Percentiles rank a stretch among this genome's conserved stretches.
These are phyloP conservation scores for Gavia stellata DNA, from an alignment of 2,113 vertebrate species.

Conservation along the genomic window DNA sequence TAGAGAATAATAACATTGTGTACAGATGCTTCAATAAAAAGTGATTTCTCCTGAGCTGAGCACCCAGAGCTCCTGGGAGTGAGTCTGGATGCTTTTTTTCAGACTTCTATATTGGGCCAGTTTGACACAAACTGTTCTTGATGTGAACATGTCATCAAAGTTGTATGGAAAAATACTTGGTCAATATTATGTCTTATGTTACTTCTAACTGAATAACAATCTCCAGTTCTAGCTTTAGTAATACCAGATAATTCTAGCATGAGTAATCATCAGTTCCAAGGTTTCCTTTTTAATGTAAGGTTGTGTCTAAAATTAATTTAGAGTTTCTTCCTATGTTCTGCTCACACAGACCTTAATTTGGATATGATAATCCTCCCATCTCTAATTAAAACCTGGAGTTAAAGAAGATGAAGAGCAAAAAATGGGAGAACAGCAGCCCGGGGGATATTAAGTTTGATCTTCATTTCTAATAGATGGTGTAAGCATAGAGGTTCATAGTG, in stretches of 20 bases:
- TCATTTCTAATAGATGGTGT: neutral
- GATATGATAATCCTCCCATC: neutral
- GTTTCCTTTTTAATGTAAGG: neutral
- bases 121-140: neutral
- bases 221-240: neutral
- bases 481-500: neutral
- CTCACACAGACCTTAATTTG: neutral
- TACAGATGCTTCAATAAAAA: neutral
- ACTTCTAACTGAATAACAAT: neutral
- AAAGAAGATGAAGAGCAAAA: neutral
- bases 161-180: neutral
- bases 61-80: neutral
- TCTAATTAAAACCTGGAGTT: neutral
- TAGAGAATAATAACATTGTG: neutral
- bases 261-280: neutral
- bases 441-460: neutral
- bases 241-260: neutral
- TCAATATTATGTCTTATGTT: neutral
- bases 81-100: neutral
- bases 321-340: neutral
- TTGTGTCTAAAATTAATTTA: neutral
- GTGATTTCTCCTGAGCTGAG: neutral
- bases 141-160: neutral
- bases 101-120: neutral
- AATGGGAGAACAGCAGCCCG: neutral